Evolutionary conservation across 2,113 vertebrate species (phyloP).

Genomic region (Amphilophus citrinellus): DNA sequence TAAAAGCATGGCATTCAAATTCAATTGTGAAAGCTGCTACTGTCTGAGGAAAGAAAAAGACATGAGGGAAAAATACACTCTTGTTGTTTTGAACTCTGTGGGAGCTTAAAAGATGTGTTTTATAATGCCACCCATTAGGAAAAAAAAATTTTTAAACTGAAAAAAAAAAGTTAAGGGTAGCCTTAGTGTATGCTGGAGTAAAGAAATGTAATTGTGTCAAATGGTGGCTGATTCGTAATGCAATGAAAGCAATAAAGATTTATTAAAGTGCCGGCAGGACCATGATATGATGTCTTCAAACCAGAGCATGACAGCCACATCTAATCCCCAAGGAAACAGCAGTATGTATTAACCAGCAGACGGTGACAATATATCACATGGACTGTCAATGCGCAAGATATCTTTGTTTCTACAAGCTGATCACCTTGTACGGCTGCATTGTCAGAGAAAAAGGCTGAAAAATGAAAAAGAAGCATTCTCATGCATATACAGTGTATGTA

Average conservation of each 20-base stretch:
- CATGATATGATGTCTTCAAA: conserved; percentile 34
- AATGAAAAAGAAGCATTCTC: not conserved
- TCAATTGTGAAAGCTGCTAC: conserved; percentile 72
- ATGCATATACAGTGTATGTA: not conserved
- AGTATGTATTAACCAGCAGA: conserved; percentile 49
- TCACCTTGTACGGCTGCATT: not conserved
- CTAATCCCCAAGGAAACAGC: conserved; percentile 49
- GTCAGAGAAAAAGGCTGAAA: conserved; percentile 1
- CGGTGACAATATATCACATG: conserved; percentile 48
- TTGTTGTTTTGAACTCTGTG: conserved; percentile 73
- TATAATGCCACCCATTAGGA: conserved; percentile 65
- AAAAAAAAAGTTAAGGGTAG: conserved; percentile 38
- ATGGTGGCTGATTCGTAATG: conserved; percentile 50
- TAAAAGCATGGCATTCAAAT: conserved; percentile 79
- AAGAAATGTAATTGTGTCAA: conserved; percentile 39
- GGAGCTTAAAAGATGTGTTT: conserved; percentile 68
- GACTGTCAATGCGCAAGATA: conserved; percentile 47
- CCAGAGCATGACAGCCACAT: conserved; percentile 41
- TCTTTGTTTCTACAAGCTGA: conserved; percentile 28
- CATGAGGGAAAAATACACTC: conserved; percentile 61
- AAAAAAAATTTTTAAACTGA: conserved; percentile 36
- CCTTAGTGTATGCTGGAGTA: conserved; percentile 4
- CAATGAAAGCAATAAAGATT: conserved; percentile 56
- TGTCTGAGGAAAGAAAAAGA: conserved; percentile 67
- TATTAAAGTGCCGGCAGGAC: conserved; percentile 45